phyloP scores from a whole-genome alignment of 2,113 vertebrate genomes.

The Semnornis frantzii region DNA sequence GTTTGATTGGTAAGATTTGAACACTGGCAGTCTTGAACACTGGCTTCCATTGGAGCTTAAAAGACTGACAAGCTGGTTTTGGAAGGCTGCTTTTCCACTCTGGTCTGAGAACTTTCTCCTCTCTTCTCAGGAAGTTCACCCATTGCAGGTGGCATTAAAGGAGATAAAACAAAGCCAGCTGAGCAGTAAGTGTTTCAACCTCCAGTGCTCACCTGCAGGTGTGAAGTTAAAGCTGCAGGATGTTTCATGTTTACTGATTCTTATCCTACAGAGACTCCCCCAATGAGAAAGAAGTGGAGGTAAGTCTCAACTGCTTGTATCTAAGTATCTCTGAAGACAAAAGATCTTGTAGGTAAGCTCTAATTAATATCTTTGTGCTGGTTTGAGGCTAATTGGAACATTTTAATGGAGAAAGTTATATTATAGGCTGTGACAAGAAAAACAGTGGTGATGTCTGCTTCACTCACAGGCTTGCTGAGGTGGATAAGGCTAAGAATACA shows the following conservation, averaged over 20 bases:
- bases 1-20: background rate
- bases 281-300: constrained; percentile 94
- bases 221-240: background rate
- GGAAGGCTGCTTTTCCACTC: background rate
- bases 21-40: background rate
- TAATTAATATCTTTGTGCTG: background rate
- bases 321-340: background rate
- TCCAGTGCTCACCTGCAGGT: background rate
- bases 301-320: constrained; percentile 53
- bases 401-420: too few relatives aligned
- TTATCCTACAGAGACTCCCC: constrained; percentile 77
- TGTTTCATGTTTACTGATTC: background rate
- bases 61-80: background rate
- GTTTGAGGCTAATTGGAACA: too few relatives aligned
- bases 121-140: constrained; percentile 53
- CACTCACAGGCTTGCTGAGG: too few relatives aligned
- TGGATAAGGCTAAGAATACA: too few relatives aligned
- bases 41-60: background rate
- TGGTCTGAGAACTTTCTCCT: background rate
- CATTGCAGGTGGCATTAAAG: constrained; percentile 39
- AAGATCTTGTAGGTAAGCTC: background rate
- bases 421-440: too few relatives aligned
- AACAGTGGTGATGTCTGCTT: too few relatives aligned
- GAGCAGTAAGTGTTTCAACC: constrained; percentile 68
- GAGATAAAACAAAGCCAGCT: constrained; percentile 62